These are phyloP conservation scores for Diaprepes abbreviatus DNA, from an alignment of 2,888 invertebrate genomes.

Conservation along the genomic window DNA sequence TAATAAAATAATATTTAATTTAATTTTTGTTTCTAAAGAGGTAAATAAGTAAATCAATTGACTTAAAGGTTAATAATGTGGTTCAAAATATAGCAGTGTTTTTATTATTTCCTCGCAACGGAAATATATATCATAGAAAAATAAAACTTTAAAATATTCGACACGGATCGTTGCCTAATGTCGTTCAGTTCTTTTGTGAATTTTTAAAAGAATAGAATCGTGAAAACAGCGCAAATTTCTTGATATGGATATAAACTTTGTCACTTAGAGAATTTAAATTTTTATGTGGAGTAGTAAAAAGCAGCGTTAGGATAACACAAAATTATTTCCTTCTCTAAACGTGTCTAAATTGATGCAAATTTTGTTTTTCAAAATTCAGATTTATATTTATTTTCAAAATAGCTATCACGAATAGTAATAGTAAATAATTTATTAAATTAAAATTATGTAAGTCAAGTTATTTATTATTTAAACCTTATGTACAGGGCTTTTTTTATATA, in stretches of 20 bases:
- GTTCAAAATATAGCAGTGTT: not conserved
- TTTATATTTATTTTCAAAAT: not conserved
- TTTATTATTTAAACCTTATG: too few relatives aligned
- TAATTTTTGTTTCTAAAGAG: too few relatives aligned
- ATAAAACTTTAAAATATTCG: constrained; percentile 11
- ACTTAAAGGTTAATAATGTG: not conserved
- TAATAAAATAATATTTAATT: too few relatives aligned
- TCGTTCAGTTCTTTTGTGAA: not conserved
- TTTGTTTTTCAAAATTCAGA: not conserved
- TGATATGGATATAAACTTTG: constrained; percentile 14
- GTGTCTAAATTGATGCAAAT: not conserved
- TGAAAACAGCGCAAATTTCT: constrained; percentile 1
- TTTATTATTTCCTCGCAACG: constrained; percentile 3
- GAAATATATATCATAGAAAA: not conserved
- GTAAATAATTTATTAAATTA: not conserved
- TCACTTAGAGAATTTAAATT: constrained; percentile 21
- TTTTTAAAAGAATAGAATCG: constrained; percentile 13
- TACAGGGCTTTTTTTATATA: too few relatives aligned
- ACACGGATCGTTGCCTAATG: constrained; percentile 14
- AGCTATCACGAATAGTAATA: not conserved
- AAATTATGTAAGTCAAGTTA: too few relatives aligned
- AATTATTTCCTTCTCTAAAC: not conserved
- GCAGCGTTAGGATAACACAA: not conserved
- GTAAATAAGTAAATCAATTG: too few relatives aligned
- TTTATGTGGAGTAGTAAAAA: constrained; percentile 5